Base-by-base conservation (phyloP, 2,113 vertebrate species). In the Mus pahari region DNA sequence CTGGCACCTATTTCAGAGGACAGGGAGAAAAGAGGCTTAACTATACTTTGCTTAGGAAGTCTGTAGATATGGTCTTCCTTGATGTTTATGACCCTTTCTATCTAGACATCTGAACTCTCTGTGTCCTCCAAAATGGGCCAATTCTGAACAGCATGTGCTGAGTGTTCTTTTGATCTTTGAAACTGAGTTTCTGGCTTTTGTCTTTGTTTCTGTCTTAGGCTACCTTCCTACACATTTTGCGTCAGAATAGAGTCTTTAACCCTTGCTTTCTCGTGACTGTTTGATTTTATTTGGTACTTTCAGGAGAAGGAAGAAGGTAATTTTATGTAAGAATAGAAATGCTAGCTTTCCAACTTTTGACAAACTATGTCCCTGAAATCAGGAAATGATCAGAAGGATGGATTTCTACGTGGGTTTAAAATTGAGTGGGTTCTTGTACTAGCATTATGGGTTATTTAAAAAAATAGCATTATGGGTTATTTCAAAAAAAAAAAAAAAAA, bases 231-330 rank as follows among this genome's bases (percentile, higher is more conserved):
- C 19, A 82, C 31, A 68, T 92, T 95, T 91, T 93, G 28, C 17
- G 48, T 53, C n/a, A 79, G 24, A 66, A 74, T 89, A 88, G 5
- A 83, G 70, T 22, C 3, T 50, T 53, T 74, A 75, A 77, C 16
- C 55, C 26, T 93, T 78, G 73, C 24, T 19, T 93, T 68, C 73
- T 39, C 95, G 53, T 73, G 42, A 53, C 71, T 73, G 11, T 55
- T 84, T 79, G n/a, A 88, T 81, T 93, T 87, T 74, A 87, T 90
- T 89, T 81, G 31, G 16, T 79, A 89, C 71, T 81, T 92, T 79
- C 71, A 90, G 55, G 45, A 45, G 24, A 79, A 66, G 5, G 58
- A 78, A 62, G 26, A 95, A 73, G 79, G 70, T 84, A 93, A 92
- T 92, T 94, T 94, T 94, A 24, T 33, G 2, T 62, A 50, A 86